Conservation (phyloP, 2,888 invertebrate species). For the Drosophila bunnanda region DNA sequence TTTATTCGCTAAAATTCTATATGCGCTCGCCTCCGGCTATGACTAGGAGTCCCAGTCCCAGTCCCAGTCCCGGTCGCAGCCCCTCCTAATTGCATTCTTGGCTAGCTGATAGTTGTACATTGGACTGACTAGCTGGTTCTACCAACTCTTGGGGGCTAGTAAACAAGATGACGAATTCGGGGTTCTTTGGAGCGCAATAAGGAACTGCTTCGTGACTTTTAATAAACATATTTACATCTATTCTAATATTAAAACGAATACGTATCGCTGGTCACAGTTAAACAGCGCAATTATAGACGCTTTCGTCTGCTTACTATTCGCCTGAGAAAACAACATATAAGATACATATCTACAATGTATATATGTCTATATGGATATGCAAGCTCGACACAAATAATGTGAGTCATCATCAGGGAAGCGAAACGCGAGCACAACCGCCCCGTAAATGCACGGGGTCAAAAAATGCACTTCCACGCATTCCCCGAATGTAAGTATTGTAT, state of each 20-base stretch:
- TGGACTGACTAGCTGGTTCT: slow-evolving; percentile 7
- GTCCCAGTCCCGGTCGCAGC: slow-evolving; percentile 1
- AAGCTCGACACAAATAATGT: slow-evolving; percentile 33
- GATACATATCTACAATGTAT: slow-evolving; percentile 24
- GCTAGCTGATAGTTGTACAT: slow-evolving; percentile 5
- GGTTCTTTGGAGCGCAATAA: slow-evolving; percentile 21
- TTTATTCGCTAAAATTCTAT: slow-evolving; percentile 28
- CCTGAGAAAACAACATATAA: slow-evolving; percentile 16
- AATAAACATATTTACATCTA: slow-evolving; percentile 21
- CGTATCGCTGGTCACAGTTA: slow-evolving; percentile 29
- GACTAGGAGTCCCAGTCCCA: slow-evolving; percentile 6
- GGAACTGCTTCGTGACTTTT: slow-evolving; percentile 21
- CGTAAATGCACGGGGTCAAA: slow-evolving; percentile 44
- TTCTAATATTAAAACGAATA: slow-evolving; percentile 12
- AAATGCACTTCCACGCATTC: slow-evolving; percentile 39
- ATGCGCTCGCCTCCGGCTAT: slow-evolving; percentile 9
- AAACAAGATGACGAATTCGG: slow-evolving; percentile 37
- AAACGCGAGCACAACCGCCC: slow-evolving; percentile 46
- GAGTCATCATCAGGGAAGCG: slow-evolving; percentile 45
- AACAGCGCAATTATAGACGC: slow-evolving; percentile 31
- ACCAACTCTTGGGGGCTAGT: slow-evolving; percentile 7
- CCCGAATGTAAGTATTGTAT: slow-evolving; percentile 39
- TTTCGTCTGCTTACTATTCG: slow-evolving; percentile 20
- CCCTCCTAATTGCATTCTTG: slow-evolving; percentile 13
- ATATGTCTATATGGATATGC: slow-evolving; percentile 16